Evolutionary conservation across 2,797 vertebrate species (phyloP).

Genomic region (Myiotriccus ornatus): DNA sequence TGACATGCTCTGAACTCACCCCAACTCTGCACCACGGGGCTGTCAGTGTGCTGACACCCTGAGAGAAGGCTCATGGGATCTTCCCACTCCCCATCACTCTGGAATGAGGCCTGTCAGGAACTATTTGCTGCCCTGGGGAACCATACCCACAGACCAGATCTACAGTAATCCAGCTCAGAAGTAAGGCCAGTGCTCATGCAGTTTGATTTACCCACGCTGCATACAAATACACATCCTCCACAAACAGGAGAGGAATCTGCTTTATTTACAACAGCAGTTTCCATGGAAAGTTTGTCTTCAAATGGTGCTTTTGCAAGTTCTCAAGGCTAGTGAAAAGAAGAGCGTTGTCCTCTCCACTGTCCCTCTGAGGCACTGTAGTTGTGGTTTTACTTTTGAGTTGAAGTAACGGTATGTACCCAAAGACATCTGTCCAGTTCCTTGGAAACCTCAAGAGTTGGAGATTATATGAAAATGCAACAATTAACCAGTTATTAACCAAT

Average conservation of each 20-base stretch:
- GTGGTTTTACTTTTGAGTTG: background rate
- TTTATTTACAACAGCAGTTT: background rate
- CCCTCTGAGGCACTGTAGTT: background rate
- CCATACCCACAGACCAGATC: rapidly evolving
- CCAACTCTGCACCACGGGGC: background rate
- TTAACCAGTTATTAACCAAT: too few species aligned
- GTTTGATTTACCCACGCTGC: background rate
- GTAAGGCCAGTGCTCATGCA: background rate
- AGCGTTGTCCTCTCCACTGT: background rate
- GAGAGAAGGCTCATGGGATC: background rate
- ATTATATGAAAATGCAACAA: background rate
- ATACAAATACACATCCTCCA: background rate
- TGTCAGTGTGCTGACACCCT: background rate
- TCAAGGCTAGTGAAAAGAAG: background rate
- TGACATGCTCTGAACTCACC: background rate
- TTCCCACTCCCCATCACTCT: background rate
- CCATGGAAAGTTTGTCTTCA: background rate
- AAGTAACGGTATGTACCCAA: background rate
- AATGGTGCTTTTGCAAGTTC: background rate
- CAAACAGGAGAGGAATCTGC: background rate
- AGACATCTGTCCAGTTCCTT: background rate
- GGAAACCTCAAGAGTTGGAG: background rate
- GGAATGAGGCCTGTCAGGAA: background rate
- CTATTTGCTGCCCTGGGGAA: background rate
- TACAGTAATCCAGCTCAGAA: background rate